phyloP scores from a whole-genome alignment of 2,113 vertebrate species.

The Lipotes vexillifer region DNA sequence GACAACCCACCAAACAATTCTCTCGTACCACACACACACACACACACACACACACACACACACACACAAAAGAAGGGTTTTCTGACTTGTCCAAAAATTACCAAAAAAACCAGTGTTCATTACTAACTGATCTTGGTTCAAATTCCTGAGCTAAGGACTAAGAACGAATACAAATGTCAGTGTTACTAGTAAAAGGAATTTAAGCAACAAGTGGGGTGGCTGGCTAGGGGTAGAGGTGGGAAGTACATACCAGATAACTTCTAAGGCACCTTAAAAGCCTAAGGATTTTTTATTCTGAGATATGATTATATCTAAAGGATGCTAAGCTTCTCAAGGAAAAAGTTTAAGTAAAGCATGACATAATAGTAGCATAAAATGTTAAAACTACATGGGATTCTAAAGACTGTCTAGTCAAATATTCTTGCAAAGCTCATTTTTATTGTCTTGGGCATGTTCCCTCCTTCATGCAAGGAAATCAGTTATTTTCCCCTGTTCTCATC shows the following conservation, averaged over 20 bases:
- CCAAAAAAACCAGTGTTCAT: background rate
- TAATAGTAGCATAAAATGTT: background rate
- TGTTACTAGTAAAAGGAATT: background rate
- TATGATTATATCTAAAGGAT: background rate
- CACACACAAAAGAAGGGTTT: background rate
- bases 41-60: background rate
- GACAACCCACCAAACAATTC: background rate
- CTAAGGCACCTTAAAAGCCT: slow-evolving; percentile 25
- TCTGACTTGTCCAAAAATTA: background rate
- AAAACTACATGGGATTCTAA: background rate
- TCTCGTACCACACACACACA: background rate
- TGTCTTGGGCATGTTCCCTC: background rate
- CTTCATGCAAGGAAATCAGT: background rate
- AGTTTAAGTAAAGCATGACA: background rate
- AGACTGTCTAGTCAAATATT: background rate
- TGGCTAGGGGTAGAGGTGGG: background rate
- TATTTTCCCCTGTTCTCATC: background rate
- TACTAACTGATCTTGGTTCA: background rate
- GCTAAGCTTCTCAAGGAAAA: background rate
- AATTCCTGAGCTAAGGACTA: slow-evolving; percentile 17
- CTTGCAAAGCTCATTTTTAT: background rate
- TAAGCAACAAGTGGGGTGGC: background rate
- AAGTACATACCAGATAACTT: background rate
- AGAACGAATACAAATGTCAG: background rate
- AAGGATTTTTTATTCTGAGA: background rate